Base-by-base conservation (phyloP, 1,140 invertebrate species). In the Zeugodacus cucurbitae region DNA sequence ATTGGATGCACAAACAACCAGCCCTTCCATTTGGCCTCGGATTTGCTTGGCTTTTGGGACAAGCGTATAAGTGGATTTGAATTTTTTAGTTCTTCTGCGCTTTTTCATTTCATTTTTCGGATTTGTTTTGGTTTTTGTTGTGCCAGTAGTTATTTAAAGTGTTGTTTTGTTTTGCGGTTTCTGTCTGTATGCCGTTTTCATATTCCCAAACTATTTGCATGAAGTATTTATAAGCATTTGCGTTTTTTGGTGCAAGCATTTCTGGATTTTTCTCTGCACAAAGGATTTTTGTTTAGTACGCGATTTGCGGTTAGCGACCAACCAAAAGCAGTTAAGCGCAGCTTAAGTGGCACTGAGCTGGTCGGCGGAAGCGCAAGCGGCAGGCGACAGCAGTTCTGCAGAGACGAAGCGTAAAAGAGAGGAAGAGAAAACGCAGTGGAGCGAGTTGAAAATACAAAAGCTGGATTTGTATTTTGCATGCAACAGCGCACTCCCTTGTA, bases 201-300 rank as follows among this genome's bases (percentile, higher is more conserved):
- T 82, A 82, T 82, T 82, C 74, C 74, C 74, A 44, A 82, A 82
- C 74, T 82, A 82, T 82, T 82, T 82, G 41, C 74, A 82, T 82
- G 74, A 82, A 82, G 74, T 34, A 82, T 82, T 82, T 82, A 82
- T 82, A 82, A 82, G 74, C 20, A 82, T 48, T 82, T 82, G 74
- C 74, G 74, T 82, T 82, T 82, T 82, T 82, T 29, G 74, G 74
- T 82, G 41, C 74, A 29, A 82, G 41, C 74, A 48, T 48, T 82
- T 82, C 74, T 82, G 74, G 41, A 82, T 82, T 48, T 82, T 82
- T 82, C 74, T 14, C 44, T 48, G 74, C 74, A 54, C 74, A 82
- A 82, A 82, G 74, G 74, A 82, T 82, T 82, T 74, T 82, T 82
- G 41, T 82, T 82, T 82, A 82, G 74, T 29, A 82, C 74, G 74